Evolutionary conservation across 2,888 invertebrate species (phyloP), one percentile per base, ranked within the genome.

Genomic region (Melanostoma mellinum): DNA sequence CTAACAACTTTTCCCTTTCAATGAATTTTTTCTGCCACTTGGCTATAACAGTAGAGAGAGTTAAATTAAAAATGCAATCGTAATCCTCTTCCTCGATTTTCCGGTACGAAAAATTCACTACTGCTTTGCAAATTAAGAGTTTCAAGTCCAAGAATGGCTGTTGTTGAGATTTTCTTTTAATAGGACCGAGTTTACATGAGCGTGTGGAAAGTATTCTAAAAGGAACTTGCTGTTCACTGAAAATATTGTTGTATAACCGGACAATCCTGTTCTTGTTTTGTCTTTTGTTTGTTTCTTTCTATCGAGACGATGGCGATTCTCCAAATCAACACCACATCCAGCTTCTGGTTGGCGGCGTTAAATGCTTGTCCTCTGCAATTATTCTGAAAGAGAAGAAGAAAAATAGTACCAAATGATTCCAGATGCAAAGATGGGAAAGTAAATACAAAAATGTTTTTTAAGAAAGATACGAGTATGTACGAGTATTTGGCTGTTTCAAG

Each of bases 1-100:
- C 46, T 33, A 30, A 8, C 52, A 76, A 76, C 76, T 76, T 81
- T 81, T 81, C 76, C 55, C 61, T 81, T 81, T 81, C 81, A 68
- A 65, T 52, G 6, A 55, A 42, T 52, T 56, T 56, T 30, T 30
- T 48, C 46, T 8, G 36, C 38, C 61, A 46, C 55, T 73, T 8
- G 35, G n/a, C 6, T 53, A 58, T 40, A 52, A 53, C 33, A 36
- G 30, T 36, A 71, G 56, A 67, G 75, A 81, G 75, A 81, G 75
- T 81, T 72, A 48, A 71, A 67, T 61, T 65, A 53, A 72, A 73
- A 68, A 60, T 63, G 10, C 9, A 40, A 67, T 50, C 32, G 38
- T 50, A 50, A 61, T 56, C 42, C 48, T 63, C 56, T 73, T 75
- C 48, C 60, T 71, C 8, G 72, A 76, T 72, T 76, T 81, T 81